Evolutionary conservation across 2,888 invertebrate species (phyloP).

Genomic region (Trisateles emortualis): DNA sequence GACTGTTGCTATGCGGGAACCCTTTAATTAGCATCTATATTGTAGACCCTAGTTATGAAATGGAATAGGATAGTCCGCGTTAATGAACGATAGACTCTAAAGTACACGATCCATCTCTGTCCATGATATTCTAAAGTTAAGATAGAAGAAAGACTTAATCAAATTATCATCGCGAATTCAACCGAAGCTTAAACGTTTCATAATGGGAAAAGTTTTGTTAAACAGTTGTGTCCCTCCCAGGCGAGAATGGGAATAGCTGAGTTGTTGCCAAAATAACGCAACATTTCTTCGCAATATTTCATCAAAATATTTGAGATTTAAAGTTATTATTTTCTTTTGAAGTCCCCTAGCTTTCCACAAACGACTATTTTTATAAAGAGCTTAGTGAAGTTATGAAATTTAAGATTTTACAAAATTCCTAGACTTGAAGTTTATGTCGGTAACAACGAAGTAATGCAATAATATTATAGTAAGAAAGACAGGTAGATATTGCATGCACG

Average conservation of each 20-base stretch:
- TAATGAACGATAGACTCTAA: slow-evolving; percentile 11
- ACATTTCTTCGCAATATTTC: slow-evolving; percentile 5
- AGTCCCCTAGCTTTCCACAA: not conserved
- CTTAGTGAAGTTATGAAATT: not conserved
- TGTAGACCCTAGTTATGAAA: not conserved
- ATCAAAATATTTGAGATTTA: slow-evolving; percentile 1
- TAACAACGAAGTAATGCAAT: no score
- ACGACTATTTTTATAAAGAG: not conserved
- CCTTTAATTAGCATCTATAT: not conserved
- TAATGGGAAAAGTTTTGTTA: slow-evolving; percentile 47
- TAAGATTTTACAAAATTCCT: not conserved
- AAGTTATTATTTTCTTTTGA: not conserved
- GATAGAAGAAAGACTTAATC: slow-evolving; percentile 32
- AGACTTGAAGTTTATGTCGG: no score
- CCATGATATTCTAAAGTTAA: slow-evolving; percentile 29
- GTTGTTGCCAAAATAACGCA: slow-evolving; percentile 1
- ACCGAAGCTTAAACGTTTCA: slow-evolving; percentile 41
- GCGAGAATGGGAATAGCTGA: not conserved
- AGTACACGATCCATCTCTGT: slow-evolving; percentile 28
- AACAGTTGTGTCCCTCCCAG: slow-evolving; percentile 26
- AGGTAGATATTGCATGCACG: no score
- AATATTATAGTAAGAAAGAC: no score
- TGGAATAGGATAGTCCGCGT: not conserved
- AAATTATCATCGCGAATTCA: slow-evolving; percentile 32
- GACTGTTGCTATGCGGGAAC: not conserved